phyloP scores from a whole-genome alignment of 2,113 vertebrate genomes.

The Gymnobelideus leadbeateri region DNA sequence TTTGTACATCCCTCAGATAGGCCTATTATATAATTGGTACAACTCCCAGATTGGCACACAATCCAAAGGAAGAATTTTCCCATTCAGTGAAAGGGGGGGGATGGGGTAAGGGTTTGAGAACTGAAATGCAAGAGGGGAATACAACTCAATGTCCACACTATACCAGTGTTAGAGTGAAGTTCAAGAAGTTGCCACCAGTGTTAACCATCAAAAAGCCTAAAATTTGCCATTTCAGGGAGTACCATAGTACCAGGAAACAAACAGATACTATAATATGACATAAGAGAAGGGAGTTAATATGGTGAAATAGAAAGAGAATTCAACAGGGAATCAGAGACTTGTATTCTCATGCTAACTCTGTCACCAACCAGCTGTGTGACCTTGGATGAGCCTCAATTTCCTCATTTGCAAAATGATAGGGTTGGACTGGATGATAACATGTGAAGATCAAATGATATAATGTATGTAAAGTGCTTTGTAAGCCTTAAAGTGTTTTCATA shows the following conservation, averaged over 20 bases:
- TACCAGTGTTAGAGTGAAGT: neutral
- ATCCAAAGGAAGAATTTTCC: neutral
- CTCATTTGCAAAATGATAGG: conserved; percentile 6
- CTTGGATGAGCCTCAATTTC: neutral
- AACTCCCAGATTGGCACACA: neutral
- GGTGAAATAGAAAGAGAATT: neutral
- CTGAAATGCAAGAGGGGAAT: neutral
- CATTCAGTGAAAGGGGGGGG: conserved; percentile 14
- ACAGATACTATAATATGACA: neutral
- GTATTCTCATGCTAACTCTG: neutral
- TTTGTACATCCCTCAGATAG: neutral
- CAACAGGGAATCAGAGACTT: neutral
- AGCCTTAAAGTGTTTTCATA: neutral
- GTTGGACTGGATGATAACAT: neutral
- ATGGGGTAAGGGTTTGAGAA: neutral
- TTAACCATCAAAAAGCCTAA: neutral
- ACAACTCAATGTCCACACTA: neutral
- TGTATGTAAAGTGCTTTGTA: neutral
- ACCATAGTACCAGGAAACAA: neutral
- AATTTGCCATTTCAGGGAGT: neutral
- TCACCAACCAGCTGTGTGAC: neutral
- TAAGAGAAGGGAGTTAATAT: neutral
- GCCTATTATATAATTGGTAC: neutral
- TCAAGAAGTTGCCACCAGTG: neutral
- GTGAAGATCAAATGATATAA: conserved; percentile 1